Base-by-base conservation (phyloP, 2,113 vertebrate genomes). In the Nothobranchius kuhntae region DNA sequence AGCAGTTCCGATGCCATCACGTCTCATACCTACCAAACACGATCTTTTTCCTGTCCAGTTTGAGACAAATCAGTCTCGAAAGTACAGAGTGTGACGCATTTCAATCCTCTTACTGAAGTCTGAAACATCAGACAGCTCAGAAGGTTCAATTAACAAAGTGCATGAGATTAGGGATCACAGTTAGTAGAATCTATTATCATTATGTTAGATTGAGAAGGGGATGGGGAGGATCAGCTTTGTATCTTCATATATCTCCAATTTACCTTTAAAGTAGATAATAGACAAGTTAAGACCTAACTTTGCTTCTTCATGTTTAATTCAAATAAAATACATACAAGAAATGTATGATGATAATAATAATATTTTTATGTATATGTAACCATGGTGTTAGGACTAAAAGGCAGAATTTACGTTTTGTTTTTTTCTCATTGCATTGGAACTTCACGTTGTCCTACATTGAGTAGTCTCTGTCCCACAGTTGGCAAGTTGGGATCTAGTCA, bases 31-130 rank as follows among this genome's bases (percentile, higher is more conserved):
- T 55, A 36, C 66, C 7, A 40, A 80, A 73, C 58, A 42, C 60
- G 42, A 17, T 61, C 76, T 52, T 68, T 63, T 48, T 73, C 54
- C 58, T 66, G 81, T 83, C 86, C 77, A 15, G 45, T 65, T 66
- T 52, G 57, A 75, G 74, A 85, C 72, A 76, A 87, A 89, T 89
- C 85, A 87, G 75, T 78, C 69, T 72, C 51, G 67, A 54, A 75
- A 53, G 56, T 77, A 53, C 58, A 62, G 53, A 24, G 45, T 47
- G 80, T 77, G 78, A 83, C 65, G 75, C 68, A 62, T 83, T 71
- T 85, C 88, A 90, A 91, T 91, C 91, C 86, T 92, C 89, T 92
- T 91, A 91, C 77, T 51, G 53, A 56, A 69, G 87, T 91, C 90
- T 91, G 89, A 89, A 80, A 76, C 71, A 59, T 87, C 84, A 88